Conservation (phyloP, 2,113 vertebrate genomes). For the Hemiscyllium ocellatum region DNA sequence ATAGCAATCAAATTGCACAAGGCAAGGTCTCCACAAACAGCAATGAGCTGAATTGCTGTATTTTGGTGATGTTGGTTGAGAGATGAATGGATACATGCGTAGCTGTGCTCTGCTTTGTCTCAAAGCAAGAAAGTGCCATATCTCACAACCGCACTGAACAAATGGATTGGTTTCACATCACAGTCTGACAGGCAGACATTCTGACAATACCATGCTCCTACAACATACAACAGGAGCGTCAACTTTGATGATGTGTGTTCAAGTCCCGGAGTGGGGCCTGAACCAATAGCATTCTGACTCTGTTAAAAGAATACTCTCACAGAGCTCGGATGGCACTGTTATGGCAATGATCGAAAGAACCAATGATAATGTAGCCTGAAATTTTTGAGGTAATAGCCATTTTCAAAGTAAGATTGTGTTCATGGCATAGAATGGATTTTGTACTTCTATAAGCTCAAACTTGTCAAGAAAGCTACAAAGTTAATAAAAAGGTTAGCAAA, state of each 20-base stretch:
- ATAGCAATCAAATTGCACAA: background rate
- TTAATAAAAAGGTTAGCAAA: slow-evolving; percentile 30
- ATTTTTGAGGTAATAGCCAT: background rate
- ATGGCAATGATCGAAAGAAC: background rate
- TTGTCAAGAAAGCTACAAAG: slow-evolving; percentile 7
- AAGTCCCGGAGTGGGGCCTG: background rate
- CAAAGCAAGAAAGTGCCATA: background rate
- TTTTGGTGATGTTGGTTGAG: background rate
- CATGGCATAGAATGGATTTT: background rate
- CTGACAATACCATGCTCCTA: background rate
- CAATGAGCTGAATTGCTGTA: background rate
- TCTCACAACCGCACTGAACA: background rate
- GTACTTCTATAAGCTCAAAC: background rate
- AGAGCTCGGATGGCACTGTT: background rate
- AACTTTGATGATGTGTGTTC: background rate
- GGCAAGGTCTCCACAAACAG: background rate
- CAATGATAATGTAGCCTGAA: background rate
- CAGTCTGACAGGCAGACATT: background rate
- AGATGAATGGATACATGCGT: background rate
- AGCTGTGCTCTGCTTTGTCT: background rate
- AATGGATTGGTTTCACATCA: background rate
- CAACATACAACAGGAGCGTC: background rate
- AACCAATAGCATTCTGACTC: background rate
- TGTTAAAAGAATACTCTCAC: background rate
- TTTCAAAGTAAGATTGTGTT: background rate